phyloP scores from a whole-genome alignment of 2,888 invertebrate species.

The Ommatoiulus sabulosus region DNA sequence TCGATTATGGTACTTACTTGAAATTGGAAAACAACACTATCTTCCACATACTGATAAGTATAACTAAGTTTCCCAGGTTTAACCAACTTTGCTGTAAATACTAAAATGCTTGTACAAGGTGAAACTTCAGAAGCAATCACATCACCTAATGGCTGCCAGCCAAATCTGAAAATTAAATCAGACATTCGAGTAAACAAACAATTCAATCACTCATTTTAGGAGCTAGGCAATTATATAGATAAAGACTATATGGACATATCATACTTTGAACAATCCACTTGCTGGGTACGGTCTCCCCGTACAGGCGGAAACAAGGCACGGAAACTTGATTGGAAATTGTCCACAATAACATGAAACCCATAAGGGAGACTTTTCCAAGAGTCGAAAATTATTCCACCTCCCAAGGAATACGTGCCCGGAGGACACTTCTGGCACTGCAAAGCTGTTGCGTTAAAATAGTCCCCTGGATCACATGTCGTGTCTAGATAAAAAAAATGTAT shows the following conservation, averaged over 20 bases:
- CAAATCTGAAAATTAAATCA: constrained; percentile 65
- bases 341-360: constrained; percentile 68
- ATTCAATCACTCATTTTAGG: background rate
- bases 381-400: constrained; percentile 72
- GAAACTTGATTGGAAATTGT: constrained; percentile 64
- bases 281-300: constrained; percentile 63
- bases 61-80: constrained; percentile 71
- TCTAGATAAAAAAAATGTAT: constrained; percentile 62
- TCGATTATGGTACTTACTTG: constrained; percentile 65
- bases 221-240: background rate
- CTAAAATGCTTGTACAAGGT: constrained; percentile 70
- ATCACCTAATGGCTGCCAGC: constrained; percentile 69
- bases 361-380: constrained; percentile 71
- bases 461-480: constrained; percentile 71
- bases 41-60: constrained; percentile 71
- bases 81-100: constrained; percentile 71
- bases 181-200: background rate
- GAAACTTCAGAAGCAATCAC: constrained; percentile 70
- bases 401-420: constrained; percentile 72
- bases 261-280: constrained; percentile 68
- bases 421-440: constrained; percentile 71
- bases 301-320: constrained; percentile 65
- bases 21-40: constrained; percentile 70
- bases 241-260: too few relatives aligned
- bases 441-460: constrained; percentile 70